phyloP scores from a whole-genome alignment of 2,888 invertebrate species.

The Thereva nobilitata region DNA sequence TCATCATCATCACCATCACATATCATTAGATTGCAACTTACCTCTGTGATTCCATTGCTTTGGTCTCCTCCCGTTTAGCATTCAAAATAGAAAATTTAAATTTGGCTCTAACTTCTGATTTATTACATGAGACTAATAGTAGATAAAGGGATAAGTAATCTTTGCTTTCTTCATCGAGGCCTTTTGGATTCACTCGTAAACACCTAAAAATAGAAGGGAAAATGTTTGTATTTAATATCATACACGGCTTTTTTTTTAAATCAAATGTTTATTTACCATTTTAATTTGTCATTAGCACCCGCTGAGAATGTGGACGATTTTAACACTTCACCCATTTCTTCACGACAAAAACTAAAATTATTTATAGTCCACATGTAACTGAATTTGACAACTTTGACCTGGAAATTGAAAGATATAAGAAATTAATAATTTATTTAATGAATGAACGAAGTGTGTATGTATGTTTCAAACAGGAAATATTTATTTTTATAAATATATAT shows the following conservation, averaged over 20 bases:
- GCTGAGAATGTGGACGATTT: constrained; percentile 99
- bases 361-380: constrained; percentile 99
- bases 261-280: constrained; percentile 73
- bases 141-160: constrained; percentile 99
- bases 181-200: constrained; percentile 99
- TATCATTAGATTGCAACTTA: constrained; percentile 41
- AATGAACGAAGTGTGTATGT: neutral
- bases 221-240: constrained; percentile 1
- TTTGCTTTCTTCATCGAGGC: constrained; percentile 99
- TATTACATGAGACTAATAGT: constrained; percentile 98
- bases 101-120: constrained; percentile 99
- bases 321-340: constrained; percentile 99
- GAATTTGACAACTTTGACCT: constrained; percentile 99
- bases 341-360: constrained; percentile 99
- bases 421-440: neutral
- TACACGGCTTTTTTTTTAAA: neutral
- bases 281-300: constrained; percentile 98
- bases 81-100: constrained; percentile 99
- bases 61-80: constrained; percentile 99
- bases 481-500: neutral
- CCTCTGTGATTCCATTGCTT: constrained; percentile 94
- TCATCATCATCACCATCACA: neutral
- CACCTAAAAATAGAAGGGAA: constrained; percentile 66
- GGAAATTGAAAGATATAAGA: constrained; percentile 55
- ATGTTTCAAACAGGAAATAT: constrained; percentile 5